These are phyloP conservation scores for Diarsia rubi DNA, from an alignment of 2,888 invertebrate genomes.

Conservation along the genomic window DNA sequence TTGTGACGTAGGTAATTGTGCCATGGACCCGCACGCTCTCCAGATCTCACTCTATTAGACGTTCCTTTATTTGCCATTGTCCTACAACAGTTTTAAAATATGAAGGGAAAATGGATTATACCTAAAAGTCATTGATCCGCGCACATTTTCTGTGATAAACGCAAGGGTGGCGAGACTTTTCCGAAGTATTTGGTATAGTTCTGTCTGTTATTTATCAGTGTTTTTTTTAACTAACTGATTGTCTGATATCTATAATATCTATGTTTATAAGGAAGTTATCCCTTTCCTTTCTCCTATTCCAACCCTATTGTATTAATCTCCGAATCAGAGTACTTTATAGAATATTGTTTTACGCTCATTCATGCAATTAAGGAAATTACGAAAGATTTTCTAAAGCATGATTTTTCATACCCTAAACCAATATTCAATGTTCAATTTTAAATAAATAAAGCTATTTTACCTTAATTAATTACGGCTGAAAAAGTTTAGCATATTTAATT, in stretches of 20 bases:
- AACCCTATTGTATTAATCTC: neutral
- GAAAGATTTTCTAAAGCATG: neutral
- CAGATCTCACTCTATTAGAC: too few species aligned
- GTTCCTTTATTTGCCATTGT: too few species aligned
- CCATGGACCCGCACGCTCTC: too few species aligned
- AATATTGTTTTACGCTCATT: conserved; percentile 7
- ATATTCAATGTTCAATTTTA: neutral
- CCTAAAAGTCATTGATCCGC: too few species aligned
- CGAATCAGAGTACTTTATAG: neutral
- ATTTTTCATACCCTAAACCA: neutral
- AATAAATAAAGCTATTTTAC: neutral
- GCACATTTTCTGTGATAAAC: too few species aligned
- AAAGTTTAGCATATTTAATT: neutral
- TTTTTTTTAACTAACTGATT: too few species aligned
- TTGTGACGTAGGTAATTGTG: too few species aligned
- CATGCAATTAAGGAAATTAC: neutral
- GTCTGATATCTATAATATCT: neutral
- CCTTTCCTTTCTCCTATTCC: neutral
- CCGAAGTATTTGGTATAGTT: too few species aligned
- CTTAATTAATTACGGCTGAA: neutral
- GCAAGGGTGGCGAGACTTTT: too few species aligned
- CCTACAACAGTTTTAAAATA: too few species aligned
- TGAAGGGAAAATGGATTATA: too few species aligned
- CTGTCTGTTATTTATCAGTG: too few species aligned
- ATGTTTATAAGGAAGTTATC: neutral